Base-by-base conservation (phyloP, 2,797 vertebrate species). In the Tiaroga cobitis region DNA sequence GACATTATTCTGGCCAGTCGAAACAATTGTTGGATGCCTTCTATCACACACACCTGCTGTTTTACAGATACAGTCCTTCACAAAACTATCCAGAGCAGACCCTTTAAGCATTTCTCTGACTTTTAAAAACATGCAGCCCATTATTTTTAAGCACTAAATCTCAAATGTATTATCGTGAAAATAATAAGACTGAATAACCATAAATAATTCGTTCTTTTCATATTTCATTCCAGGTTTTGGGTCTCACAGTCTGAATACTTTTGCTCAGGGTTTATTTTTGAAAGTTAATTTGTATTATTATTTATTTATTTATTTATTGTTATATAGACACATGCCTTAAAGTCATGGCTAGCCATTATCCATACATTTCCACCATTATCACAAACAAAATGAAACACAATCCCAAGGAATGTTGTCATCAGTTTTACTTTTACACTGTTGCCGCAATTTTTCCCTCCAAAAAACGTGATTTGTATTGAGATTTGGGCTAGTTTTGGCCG, bases 61-160 rank as follows among this genome's bases (percentile, higher is more conserved):
- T 78, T 78, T 73, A 89, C 80, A 89, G 76, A 79, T 54, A 61
- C n/a, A 79, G 75, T 21, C 32, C 59, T 67, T 51, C n/a, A 18
- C 41, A 51, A 74, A 75, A 65, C 18, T 8, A 83, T 54, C 46
- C 32, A 67, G 46, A 49, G 46, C 15, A 49, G 43, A 76, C n/a
- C 9, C 15, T 75, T 4, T 7, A 51, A 43, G 16, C 59, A 4
- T 83, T 51, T 83, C 34, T 76, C 51, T 76, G 11, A 26, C 61
- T 76, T 54, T 43, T 84, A 54, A 67, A 39, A 65, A 49, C 29
- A 7, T 32, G 69, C 29, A 43, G 54, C 2, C 10, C 3, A 3
- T 39, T 39, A 37, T 39, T 51, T 81, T 26, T 11, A 19, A 21
- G 46, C 15, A 51, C 7, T 43, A 24, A 51, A 51, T 49, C 29